Base-by-base conservation (phyloP, 2,797 vertebrate species). In the Sebastes oblongus region DNA sequence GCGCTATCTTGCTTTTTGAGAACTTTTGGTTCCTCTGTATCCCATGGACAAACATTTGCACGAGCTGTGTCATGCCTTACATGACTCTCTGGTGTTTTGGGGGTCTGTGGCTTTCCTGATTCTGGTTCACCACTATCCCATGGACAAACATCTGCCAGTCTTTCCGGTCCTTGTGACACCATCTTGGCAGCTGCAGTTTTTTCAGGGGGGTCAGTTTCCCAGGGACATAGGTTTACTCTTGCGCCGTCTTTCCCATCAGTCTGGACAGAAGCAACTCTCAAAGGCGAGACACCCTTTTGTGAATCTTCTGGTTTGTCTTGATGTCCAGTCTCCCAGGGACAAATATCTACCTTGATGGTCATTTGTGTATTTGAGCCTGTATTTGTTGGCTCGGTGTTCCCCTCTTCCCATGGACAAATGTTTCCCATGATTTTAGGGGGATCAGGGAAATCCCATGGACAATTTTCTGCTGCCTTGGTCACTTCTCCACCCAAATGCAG, bases 391-490 rank as follows among this genome's bases (percentile, higher is more conserved):
- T 78, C 81, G 27, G 29, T 67, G 65, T 77, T 79, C 16, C 55
- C 88, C 8, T 85, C 84, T 54, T 95, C 93, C 90, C 85, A 88
- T 9, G 85, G 85, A 82, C 86, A 90, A 76, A 89, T 65, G 14
- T 83, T 72, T 75, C 79, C 90, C 4, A 75, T n/a, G 50, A 62
- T 81, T 86, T 91, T 77, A 8, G 92, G 87, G 5, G 94, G 92
- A 60, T 94, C 93, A 3, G 94, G 93, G 65, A 95, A 95, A 64
- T 95, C 96, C 97, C 96, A 96, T 3, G 92, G 96, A 78, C 95
- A 97, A 3, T 94, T 54, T 8, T 91, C 94, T 1, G 66, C 68
- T 50, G 77, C 90, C 72, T 77, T 93, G 76, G 29, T 78, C n/a
- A 24, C 24, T 70, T 90, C 77, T 75, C 80, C 81, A 11, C 83